Percentiles rank a stretch among this genome's conserved stretches.
These are phyloP conservation scores for Pantherophis guttatus DNA, from an alignment of 2,113 vertebrate species.

Conservation along the genomic window DNA sequence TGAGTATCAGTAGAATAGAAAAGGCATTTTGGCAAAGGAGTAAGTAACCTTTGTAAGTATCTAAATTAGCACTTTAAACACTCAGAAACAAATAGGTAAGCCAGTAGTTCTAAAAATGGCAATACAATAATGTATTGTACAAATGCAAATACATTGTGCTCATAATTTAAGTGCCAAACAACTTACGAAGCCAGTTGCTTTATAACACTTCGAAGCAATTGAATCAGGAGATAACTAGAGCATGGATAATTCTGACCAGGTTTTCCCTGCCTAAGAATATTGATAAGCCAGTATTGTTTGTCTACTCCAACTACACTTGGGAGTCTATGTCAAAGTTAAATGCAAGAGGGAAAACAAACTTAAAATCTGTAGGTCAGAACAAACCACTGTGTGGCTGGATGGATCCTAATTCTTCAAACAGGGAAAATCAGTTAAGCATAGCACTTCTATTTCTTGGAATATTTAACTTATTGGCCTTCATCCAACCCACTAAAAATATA, in stretches of 20 bases:
- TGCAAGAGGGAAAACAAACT: not conserved
- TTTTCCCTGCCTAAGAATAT: not conserved
- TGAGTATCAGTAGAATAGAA: not conserved
- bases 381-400: not conserved
- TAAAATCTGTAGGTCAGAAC: not conserved
- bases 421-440: not conserved
- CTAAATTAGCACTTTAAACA: not conserved
- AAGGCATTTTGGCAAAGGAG: not conserved
- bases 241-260: not conserved
- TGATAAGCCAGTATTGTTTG: not conserved
- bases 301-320: not conserved
- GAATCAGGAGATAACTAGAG: too few relatives aligned
- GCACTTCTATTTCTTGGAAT: not conserved
- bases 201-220: not conserved
- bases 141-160: not conserved
- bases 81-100: not conserved
- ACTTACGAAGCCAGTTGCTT: not conserved
- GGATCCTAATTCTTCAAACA: not conserved
- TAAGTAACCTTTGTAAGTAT: not conserved
- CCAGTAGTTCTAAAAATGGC: not conserved
- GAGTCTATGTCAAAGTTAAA: not conserved
- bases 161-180: not conserved
- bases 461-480: not conserved
- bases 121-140: not conserved
- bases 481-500: not conserved